Conservation (phyloP, 2,113 vertebrate species). For the Nothobranchius kuhntae region DNA sequence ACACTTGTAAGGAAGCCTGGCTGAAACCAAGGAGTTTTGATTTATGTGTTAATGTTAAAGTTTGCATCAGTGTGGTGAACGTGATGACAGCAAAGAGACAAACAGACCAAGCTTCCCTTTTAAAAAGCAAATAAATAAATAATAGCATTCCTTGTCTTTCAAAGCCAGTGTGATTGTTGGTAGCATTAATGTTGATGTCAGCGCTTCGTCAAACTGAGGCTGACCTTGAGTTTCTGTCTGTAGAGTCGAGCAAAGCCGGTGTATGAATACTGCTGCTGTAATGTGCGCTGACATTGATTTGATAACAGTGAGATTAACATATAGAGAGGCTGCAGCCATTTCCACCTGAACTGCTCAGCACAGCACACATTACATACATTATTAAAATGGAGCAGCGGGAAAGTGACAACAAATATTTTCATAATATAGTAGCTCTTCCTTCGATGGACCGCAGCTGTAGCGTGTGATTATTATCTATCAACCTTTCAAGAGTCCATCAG, state of each 20-base stretch:
- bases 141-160: constrained; percentile 3
- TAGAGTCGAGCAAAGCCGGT: constrained; percentile 16
- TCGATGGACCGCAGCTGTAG: constrained; percentile 2
- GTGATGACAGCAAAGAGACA: constrained; percentile 5
- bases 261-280: constrained; percentile 28
- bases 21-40: no score
- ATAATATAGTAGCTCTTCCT: constrained; percentile 20
- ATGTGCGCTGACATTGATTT: constrained; percentile 51
- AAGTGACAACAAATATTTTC: constrained; percentile 40
- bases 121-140: not conserved
- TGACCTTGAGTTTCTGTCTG: constrained; percentile 43
- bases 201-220: constrained; percentile 25
- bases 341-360: constrained; percentile 26
- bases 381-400: constrained; percentile 49
- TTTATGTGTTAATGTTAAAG: no score
- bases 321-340: constrained; percentile 58
- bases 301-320: constrained; percentile 69
- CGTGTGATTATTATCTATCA: constrained; percentile 26
- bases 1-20: no score
- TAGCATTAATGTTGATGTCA: constrained; percentile 16
- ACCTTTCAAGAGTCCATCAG: not conserved
- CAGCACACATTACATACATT: constrained; percentile 28
- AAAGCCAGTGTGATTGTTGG: not conserved
- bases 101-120: not conserved
- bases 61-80: not conserved